Conservation (phyloP, 2,797 vertebrate genomes). For the Anguilla megastoma region DNA sequence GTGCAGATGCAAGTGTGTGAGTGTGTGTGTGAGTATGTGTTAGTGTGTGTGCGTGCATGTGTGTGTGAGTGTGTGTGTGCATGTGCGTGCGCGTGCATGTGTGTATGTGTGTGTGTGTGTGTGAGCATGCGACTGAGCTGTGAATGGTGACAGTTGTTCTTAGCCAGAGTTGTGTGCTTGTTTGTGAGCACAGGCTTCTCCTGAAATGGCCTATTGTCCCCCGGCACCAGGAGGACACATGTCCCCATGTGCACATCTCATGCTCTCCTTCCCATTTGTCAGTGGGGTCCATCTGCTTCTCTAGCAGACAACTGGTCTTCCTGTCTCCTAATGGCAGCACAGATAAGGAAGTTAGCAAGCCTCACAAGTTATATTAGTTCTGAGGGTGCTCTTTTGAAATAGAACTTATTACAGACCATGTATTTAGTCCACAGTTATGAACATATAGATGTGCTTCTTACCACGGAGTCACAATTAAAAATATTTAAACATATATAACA, state of each 20-base stretch:
- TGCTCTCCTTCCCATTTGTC: slow-evolving; percentile 29
- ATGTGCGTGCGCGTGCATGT: background rate
- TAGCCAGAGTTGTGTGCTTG: slow-evolving; percentile 14
- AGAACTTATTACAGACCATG: background rate
- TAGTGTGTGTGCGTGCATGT: background rate
- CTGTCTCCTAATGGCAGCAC: slow-evolving; percentile 21
- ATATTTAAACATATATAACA: background rate
- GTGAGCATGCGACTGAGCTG: background rate
- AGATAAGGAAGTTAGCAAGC: background rate
- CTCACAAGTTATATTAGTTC: background rate
- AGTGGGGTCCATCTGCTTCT: slow-evolving; percentile 16
- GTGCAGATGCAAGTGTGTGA: background rate
- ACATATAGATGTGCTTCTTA: background rate
- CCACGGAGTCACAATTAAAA: background rate
- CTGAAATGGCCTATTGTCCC: slow-evolving; percentile 20
- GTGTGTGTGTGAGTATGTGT: slow-evolving; percentile 18
- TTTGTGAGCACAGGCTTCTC: background rate
- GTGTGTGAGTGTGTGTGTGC: slow-evolving; percentile 4
- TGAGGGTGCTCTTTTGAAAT: background rate
- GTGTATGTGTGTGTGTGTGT: slow-evolving; percentile 22
- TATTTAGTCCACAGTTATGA: background rate
- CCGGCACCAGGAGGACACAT: slow-evolving; percentile 13
- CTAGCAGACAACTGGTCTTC: slow-evolving; percentile 18
- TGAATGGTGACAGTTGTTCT: slow-evolving; percentile 23
- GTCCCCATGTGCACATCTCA: slow-evolving; percentile 22